phyloP scores from a whole-genome alignment of 2,797 vertebrate species.

The Gymnoscopelus microlampas region DNA sequence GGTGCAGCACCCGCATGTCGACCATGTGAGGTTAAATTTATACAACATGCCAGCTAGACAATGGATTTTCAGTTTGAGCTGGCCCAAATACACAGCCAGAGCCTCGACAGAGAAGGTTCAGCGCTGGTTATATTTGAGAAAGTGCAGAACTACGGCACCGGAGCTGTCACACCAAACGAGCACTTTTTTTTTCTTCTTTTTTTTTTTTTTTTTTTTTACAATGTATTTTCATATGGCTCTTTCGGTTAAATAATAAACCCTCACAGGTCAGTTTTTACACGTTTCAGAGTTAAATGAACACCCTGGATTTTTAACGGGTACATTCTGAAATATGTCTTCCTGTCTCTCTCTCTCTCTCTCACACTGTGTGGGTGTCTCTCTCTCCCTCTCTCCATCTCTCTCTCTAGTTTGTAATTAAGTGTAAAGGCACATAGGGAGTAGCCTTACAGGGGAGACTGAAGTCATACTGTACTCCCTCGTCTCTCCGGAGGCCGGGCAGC shows the following conservation, averaged over 20 bases:
- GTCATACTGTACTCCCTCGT: constrained; percentile 19
- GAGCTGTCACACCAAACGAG: too few relatives aligned
- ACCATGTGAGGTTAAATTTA: constrained; percentile 42
- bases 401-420: constrained; percentile 21
- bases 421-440: constrained; percentile 13
- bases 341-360: neutral
- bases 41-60: constrained; percentile 46
- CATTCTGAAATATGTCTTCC: too few relatives aligned
- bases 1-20: constrained; percentile 36
- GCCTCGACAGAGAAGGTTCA: neutral
- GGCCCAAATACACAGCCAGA: constrained; percentile 36
- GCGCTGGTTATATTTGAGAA: too few relatives aligned
- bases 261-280: too few relatives aligned
- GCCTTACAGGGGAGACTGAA: constrained; percentile 20
- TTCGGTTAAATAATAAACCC: too few relatives aligned
- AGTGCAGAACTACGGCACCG: too few relatives aligned
- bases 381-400: neutral
- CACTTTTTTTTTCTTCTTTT: too few relatives aligned
- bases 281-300: too few relatives aligned
- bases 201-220: too few relatives aligned
- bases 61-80: constrained; percentile 57
- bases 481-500: constrained; percentile 54
- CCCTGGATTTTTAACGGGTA: too few relatives aligned
- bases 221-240: too few relatives aligned
- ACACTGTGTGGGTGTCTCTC: neutral